Conservation (phyloP, 2,113 vertebrate species). For the Candoia aspera region DNA sequence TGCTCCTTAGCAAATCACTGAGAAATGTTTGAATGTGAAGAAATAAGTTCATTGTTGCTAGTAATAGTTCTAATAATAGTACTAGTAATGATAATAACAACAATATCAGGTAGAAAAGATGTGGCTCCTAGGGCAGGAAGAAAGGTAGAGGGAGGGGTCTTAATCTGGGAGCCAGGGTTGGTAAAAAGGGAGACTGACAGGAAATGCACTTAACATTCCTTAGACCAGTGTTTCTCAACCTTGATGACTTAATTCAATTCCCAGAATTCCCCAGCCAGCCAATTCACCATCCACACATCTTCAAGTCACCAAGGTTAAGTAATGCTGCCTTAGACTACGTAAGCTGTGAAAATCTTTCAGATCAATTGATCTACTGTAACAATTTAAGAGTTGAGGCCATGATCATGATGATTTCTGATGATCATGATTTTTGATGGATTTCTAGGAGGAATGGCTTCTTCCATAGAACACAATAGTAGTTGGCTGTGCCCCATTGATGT, state of each 20-base stretch:
- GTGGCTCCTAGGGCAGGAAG: not conserved
- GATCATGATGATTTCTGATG: too few relatives aligned
- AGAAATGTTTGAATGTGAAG: not conserved
- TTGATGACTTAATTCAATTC: too few relatives aligned
- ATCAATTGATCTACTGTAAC: not conserved
- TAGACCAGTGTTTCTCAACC: not conserved
- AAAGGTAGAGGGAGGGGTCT: not conserved
- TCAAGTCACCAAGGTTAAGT: too few relatives aligned
- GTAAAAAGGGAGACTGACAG: not conserved
- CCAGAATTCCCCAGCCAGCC: too few relatives aligned
- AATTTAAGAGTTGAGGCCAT: not conserved
- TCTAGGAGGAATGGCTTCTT: too few relatives aligned
- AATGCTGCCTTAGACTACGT: too few relatives aligned
- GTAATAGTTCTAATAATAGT: not conserved
- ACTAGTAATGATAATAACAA: too few relatives aligned
- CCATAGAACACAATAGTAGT: too few relatives aligned
- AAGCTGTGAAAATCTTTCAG: not conserved
- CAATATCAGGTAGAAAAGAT: not conserved
- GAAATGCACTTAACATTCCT: not conserved
- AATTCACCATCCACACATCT: too few relatives aligned
- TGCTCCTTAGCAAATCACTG: not conserved
- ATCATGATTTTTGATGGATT: too few relatives aligned
- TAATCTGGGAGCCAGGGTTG: not conserved
- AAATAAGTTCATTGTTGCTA: not conserved
- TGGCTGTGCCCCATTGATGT: too few relatives aligned